Percentiles rank a stretch among this genome's conserved stretches.
These are phyloP conservation scores for Aspidiotus rigidus DNA, from an alignment of 2,888 invertebrate species.

Conservation along the genomic window DNA sequence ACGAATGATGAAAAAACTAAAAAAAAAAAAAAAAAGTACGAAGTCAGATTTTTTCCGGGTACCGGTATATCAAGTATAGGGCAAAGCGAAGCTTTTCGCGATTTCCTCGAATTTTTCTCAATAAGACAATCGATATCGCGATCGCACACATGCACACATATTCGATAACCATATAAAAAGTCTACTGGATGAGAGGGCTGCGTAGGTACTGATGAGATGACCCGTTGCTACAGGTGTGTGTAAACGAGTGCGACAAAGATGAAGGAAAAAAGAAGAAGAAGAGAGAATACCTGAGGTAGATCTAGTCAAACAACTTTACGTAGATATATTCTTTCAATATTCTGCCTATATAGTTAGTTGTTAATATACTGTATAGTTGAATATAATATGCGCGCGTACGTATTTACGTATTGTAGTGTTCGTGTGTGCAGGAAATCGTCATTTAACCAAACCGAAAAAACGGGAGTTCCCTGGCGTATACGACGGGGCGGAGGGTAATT, in stretches of 20 bases:
- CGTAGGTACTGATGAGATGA: slow-evolving; percentile 31
- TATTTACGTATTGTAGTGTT: neutral
- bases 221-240: slow-evolving; percentile 31
- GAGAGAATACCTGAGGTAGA: slow-evolving; percentile 7
- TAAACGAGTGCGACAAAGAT: slow-evolving; percentile 28
- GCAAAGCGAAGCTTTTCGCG: neutral
- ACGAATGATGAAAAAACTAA: too few relatives aligned
- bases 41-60: neutral
- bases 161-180: slow-evolving; percentile 26
- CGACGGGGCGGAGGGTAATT: slow-evolving; percentile 26
- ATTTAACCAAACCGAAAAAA: slow-evolving; percentile 24
- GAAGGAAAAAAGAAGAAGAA: slow-evolving; percentile 7
- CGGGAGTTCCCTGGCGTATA: slow-evolving; percentile 11
- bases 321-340: slow-evolving; percentile 24
- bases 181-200: slow-evolving; percentile 30
- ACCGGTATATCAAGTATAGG: neutral
- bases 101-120: neutral
- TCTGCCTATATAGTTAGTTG: slow-evolving; percentile 25
- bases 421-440: slow-evolving; percentile 25
- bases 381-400: slow-evolving; percentile 2
- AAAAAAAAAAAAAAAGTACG: too few relatives aligned
- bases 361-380: slow-evolving; percentile 27
- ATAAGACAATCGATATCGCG: slow-evolving; percentile 5
- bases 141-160: slow-evolving; percentile 26
- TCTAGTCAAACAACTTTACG: slow-evolving; percentile 30